These are phyloP conservation scores for Callyntrura guangdongensis DNA, from an alignment of 2,888 invertebrate species.

Conservation along the genomic window DNA sequence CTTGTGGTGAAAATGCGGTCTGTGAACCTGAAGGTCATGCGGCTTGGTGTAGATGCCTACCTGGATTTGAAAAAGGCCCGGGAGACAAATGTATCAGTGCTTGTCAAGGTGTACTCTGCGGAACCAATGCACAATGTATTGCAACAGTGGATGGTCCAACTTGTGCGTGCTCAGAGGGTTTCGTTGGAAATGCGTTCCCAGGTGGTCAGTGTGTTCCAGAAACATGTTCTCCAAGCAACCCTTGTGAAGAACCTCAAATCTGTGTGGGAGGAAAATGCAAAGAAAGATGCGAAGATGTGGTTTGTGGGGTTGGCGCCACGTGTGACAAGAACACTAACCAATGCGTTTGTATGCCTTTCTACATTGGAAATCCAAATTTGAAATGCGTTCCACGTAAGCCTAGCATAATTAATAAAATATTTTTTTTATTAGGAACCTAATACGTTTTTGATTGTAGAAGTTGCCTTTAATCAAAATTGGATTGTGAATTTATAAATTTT, in stretches of 20 bases:
- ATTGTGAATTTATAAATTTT: conserved; percentile 17
- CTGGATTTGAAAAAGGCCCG: conserved; percentile 92
- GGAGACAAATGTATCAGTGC: conserved; percentile 94
- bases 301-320: conserved; percentile 95
- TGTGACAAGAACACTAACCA: conserved; percentile 93
- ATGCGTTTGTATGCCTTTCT: conserved; percentile 95
- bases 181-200: conserved; percentile 96
- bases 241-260: conserved; percentile 92
- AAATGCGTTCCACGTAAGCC: conserved; percentile 96
- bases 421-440: neutral
- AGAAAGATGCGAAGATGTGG: conserved; percentile 94
- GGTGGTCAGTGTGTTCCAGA: conserved; percentile 94
- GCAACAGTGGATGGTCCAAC: conserved; percentile 94
- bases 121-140: conserved; percentile 87
- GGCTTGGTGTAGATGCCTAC: conserved; percentile 95
- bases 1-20: conserved; percentile 94
- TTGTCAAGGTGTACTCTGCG: conserved; percentile 86
- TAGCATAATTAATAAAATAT: conserved; percentile 84
- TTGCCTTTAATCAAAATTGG: no score
- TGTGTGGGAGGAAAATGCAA: conserved; percentile 96
- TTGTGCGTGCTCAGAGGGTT: conserved; percentile 95
- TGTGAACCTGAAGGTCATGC: conserved; percentile 96
- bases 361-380: conserved; percentile 95
- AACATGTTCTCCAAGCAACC: conserved; percentile 91
- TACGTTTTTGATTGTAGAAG: no score